Evolutionary conservation across 2,797 vertebrate species (phyloP).

Genomic region (Buphagus erythrorhynchus): DNA sequence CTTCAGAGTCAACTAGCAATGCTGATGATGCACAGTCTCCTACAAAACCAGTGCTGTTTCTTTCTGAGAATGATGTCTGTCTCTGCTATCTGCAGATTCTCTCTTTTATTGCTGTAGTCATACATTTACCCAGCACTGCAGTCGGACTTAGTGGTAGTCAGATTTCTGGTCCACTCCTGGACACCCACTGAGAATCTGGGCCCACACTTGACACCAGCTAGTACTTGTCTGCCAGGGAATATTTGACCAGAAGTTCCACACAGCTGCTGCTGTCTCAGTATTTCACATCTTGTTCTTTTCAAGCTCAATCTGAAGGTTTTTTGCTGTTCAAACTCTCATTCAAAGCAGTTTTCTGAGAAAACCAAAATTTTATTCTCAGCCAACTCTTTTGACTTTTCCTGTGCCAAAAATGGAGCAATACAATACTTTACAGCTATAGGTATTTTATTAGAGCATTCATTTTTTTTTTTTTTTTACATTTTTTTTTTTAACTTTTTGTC

Average conservation of each 20-base stretch:
- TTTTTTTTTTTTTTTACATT: too few species aligned
- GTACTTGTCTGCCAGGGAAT: neutral
- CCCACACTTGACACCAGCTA: neutral
- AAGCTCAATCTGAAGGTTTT: neutral
- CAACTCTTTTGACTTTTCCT: neutral
- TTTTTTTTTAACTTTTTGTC: neutral
- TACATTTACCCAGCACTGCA: neutral
- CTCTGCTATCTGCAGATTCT: neutral
- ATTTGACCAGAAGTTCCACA: neutral
- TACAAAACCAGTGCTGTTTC: neutral
- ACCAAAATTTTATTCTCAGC: neutral
- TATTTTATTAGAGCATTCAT: neutral
- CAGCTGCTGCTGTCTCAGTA: neutral
- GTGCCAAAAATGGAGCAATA: neutral
- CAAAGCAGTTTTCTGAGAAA: neutral
- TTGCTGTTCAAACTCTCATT: neutral
- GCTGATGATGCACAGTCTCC: neutral
- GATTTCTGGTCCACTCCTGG: neutral
- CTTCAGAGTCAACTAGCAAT: neutral
- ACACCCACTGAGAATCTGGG: neutral
- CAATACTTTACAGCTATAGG: fast-evolving
- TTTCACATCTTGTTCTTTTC: neutral
- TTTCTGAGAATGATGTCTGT: neutral
- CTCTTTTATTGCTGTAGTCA: neutral
- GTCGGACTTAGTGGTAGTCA: neutral